Evolutionary conservation across 1,140 invertebrate species (phyloP).

Genomic region (Nixonia krombeini): DNA sequence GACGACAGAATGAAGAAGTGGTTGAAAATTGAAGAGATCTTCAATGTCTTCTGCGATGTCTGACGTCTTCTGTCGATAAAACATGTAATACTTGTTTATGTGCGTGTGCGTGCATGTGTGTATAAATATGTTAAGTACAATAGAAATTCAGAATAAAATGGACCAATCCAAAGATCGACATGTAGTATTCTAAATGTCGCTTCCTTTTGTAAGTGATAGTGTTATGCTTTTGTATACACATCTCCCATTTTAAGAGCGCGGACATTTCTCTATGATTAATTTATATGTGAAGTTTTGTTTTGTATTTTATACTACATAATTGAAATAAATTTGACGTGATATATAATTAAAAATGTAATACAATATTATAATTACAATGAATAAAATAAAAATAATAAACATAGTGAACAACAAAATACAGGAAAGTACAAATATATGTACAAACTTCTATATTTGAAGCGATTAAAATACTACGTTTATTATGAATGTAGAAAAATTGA

Average conservation of each 20-base stretch:
- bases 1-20: too few relatives aligned
- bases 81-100: neutral
- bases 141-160: neutral
- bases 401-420: too few relatives aligned
- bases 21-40: neutral
- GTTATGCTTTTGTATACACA: neutral
- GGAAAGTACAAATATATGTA: too few relatives aligned
- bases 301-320: neutral
- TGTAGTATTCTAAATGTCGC: constrained; percentile 1
- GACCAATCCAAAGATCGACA: constrained; percentile 9
- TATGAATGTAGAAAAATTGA: too few relatives aligned
- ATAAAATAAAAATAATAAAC: constrained; percentile 3
- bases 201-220: constrained; percentile 8
- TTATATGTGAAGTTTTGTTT: too few relatives aligned
- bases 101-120: neutral
- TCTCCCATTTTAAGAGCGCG: neutral
- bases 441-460: too few relatives aligned
- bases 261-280: constrained; percentile 4
- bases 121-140: neutral
- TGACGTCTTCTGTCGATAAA: neutral
- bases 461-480: too few relatives aligned
- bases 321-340: constrained; percentile 2
- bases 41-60: too few relatives aligned
- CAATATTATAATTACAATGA: constrained; percentile 1
- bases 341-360: constrained; percentile 13